Base-by-base conservation (phyloP, 2,797 vertebrate species). In the Rhinoraja longicauda region DNA sequence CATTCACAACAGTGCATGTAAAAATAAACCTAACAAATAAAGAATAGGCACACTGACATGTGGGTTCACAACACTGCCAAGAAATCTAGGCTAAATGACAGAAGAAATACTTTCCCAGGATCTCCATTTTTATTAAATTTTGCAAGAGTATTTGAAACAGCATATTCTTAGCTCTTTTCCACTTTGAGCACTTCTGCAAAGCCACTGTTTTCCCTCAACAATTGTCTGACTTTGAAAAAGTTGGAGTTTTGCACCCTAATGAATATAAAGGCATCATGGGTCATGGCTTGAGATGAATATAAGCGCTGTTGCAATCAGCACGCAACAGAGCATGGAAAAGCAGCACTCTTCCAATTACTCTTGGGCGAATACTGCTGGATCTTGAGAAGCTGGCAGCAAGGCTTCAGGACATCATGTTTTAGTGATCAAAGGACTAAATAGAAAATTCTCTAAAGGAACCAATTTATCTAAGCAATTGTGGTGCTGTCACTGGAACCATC, bases 401-500 rank as follows among this genome's bases (percentile, higher is more conserved):
- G 64, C 90, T 67, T 73, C 26, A 45, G 67, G 67, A 36, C 19
- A 70, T 7, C 12, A 72, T 45, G 67, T 45, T 91, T 73, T 72
- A 45, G 9, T 73, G 64, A 73, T 91, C 32, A 72, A 73, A 91
- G 67, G 67, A 53, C 90, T 90, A 45, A 91, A 72, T 67, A 91
- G 90, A 39, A 72, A 91, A 73, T 73, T 39, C 90, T 91, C 67
- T 29, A 29, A 91, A 91, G 67, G 90, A 73, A 21, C 39, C 19
- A 24, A 91, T 91, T 90, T 91, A 67, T 88, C 39, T 73, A 72
- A 73, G 90, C 36, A 91, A 91, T 29, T 24, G 9, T 73, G 67
- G 36, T 72, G 32, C 90, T 91, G 67, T 91, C 90, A 91, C 19
- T 91, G 36, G 24, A 73, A 73, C 36, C 39, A 91, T 72, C 90